Conservation (phyloP, 2,113 vertebrate genomes). For the Nibea albiflora region DNA sequence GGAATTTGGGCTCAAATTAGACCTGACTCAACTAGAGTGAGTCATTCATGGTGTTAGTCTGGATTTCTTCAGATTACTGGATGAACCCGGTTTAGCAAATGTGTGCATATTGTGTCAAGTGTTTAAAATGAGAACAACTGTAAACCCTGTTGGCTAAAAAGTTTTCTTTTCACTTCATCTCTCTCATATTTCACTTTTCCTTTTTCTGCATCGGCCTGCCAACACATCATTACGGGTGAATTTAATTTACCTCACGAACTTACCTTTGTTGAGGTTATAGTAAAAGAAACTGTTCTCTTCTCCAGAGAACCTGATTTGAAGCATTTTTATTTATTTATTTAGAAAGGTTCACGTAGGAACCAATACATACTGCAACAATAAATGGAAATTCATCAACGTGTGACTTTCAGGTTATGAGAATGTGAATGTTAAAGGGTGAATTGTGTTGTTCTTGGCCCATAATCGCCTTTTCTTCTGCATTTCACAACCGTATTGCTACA, state of each 20-base stretch:
- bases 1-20: slow-evolving; percentile 34
- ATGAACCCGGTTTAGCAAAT: not conserved
- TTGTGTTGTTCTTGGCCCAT: slow-evolving; percentile 13
- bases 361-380: not conserved
- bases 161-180: not conserved
- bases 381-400: not conserved
- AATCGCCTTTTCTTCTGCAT: not conserved
- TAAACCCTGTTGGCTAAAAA: not conserved
- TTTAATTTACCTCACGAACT: not conserved
- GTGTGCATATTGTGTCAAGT: not conserved
- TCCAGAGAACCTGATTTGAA: not conserved
- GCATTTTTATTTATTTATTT: not conserved
- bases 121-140: not conserved
- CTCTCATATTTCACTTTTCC: not conserved
- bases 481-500: slow-evolving; percentile 20
- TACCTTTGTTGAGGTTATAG: too few relatives aligned
- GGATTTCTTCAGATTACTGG: not conserved
- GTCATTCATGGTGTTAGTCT: not conserved
- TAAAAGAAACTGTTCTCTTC: not conserved
- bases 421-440: slow-evolving; percentile 1
- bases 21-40: not conserved
- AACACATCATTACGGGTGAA: slow-evolving; percentile 4
- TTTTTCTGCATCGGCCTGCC: slow-evolving; percentile 4
- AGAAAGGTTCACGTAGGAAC: not conserved
- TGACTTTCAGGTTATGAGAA: slow-evolving; percentile 5